phyloP scores from a whole-genome alignment of 2,113 vertebrate species.

The Ursus arctos region DNA sequence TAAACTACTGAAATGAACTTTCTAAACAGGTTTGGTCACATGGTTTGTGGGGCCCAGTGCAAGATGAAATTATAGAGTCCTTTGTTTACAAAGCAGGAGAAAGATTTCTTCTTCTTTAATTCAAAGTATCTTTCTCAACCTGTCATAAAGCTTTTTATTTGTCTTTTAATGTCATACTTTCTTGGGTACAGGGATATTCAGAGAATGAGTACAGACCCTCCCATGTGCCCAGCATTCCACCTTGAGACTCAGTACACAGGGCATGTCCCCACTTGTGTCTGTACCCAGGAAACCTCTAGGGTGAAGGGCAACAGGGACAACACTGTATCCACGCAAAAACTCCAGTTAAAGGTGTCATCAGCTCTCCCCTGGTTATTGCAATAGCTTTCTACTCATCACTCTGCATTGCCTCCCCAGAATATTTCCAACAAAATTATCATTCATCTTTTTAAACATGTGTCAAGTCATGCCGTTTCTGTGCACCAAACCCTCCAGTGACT shows the following conservation, averaged over 20 bases:
- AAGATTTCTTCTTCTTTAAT: neutral
- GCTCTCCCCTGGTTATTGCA: neutral
- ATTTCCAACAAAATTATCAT: neutral
- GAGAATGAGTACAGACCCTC: neutral
- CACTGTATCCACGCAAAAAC: neutral
- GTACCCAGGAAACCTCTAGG: fast-evolving
- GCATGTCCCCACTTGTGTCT: neutral
- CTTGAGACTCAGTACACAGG: neutral
- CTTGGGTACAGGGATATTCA: neutral
- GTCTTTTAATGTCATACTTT: neutral
- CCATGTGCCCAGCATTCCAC: fast-evolving
- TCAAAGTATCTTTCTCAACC: neutral
- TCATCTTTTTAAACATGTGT: neutral
- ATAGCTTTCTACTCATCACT: neutral
- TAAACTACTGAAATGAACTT: neutral
- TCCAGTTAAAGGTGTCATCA: neutral
- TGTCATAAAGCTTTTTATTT: neutral
- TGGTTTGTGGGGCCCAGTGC: neutral
- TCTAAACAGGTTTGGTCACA: neutral
- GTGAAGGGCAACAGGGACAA: neutral
- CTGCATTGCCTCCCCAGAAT: neutral
- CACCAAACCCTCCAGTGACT: neutral
- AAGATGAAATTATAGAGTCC: neutral
- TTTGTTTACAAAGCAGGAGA: slow-evolving; percentile 17
- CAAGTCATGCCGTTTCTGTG: neutral